A percentile compares a stretch with the other conserved stretches of the same genome.
phyloP scores from a whole-genome alignment of 2,888 invertebrate genomes.

The Mesorhabditis sp. region DNA sequence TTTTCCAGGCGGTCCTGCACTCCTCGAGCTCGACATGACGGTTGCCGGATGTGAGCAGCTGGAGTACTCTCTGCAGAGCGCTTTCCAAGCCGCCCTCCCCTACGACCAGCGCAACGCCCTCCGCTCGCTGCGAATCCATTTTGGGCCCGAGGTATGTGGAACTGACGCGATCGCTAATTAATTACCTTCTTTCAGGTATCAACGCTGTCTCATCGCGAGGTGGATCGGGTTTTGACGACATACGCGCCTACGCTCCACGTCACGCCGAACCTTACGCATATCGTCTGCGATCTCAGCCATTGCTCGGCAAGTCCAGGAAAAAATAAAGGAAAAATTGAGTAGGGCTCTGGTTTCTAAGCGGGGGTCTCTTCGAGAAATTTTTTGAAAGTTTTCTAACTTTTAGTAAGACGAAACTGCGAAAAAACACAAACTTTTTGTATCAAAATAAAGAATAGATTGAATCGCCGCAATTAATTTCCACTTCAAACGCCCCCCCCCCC shows the following conservation, averaged over 20 bases:
- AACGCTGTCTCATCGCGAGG: neutral
- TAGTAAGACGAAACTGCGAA: too few species aligned
- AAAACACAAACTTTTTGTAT: too few species aligned
- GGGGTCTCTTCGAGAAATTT: too few species aligned
- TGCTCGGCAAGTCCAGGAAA: neutral
- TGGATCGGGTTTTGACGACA: slow-evolving; percentile 5
- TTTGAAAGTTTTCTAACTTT: too few species aligned
- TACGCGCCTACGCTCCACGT: neutral
- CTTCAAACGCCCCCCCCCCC: too few species aligned
- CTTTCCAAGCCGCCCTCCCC: neutral
- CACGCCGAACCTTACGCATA: neutral
- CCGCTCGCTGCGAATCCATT: slow-evolving; percentile 4
- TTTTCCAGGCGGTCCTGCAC: neutral
- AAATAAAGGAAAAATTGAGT: neutral
- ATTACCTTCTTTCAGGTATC: neutral
- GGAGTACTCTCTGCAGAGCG: neutral
- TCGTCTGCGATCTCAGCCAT: slow-evolving; percentile 2
- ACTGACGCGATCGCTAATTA: neutral
- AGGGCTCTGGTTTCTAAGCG: too few species aligned
- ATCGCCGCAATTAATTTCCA: too few species aligned
- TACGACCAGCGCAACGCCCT: neutral
- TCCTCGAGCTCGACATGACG: neutral
- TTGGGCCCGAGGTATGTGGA: slow-evolving; percentile 5
- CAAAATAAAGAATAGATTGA: too few species aligned
- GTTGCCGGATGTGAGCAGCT: slow-evolving; percentile 2